These are phyloP conservation scores for Andinoacara biseriatus DNA, from an alignment of 2,113 vertebrate species.

Conservation along the genomic window DNA sequence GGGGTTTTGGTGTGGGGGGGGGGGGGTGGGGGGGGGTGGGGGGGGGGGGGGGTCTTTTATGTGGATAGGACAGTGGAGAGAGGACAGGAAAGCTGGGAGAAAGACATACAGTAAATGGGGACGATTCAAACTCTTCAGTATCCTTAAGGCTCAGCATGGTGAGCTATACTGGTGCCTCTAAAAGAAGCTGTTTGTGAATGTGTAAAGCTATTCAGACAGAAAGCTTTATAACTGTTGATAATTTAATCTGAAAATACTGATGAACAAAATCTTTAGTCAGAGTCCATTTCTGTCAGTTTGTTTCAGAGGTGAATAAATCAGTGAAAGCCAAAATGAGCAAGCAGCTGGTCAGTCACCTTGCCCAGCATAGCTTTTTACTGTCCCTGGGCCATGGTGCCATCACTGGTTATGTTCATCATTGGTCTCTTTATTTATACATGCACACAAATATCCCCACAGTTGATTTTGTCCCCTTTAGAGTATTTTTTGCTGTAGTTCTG, in stretches of 20 bases:
- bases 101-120: too few species aligned
- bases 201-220: neutral
- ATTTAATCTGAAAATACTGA: neutral
- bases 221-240: neutral
- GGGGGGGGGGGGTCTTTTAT: too few species aligned
- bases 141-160: too few species aligned
- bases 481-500: neutral
- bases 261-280: neutral
- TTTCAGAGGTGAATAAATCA: neutral
- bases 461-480: neutral
- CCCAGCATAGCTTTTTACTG: neutral
- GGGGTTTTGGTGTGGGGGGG: too few species aligned
- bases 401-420: neutral
- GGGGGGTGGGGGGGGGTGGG: too few species aligned
- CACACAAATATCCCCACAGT: neutral
- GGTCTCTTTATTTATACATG: neutral
- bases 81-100: too few species aligned
- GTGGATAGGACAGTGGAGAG: too few species aligned
- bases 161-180: too few species aligned
- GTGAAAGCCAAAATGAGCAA: neutral
- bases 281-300: neutral
- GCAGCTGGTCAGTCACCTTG: neutral
- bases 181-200: neutral
- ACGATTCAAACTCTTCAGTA: too few species aligned
- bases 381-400: neutral